These are phyloP conservation scores for Corydoras sp. DNA, from an alignment of 2,113 vertebrate species.

Conservation along the genomic window DNA sequence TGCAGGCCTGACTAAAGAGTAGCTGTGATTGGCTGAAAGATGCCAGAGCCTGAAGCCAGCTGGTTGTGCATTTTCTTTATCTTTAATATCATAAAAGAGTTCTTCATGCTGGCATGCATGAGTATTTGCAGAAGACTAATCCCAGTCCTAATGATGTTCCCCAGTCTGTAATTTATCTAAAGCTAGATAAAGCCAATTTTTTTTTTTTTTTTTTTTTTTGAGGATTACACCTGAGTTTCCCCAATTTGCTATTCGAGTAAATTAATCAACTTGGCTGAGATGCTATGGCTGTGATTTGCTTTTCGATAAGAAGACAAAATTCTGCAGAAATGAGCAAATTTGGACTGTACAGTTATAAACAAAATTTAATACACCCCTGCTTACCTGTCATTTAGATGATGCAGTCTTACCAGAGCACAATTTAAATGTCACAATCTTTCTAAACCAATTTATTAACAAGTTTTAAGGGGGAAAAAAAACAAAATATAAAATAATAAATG, in stretches of 20 bases:
- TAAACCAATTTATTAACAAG: too few species aligned
- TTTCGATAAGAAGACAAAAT: constrained; percentile 20
- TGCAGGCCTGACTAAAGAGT: constrained; percentile 12
- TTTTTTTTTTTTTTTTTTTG: background rate
- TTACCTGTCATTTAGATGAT: too few species aligned
- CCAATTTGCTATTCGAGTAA: constrained; percentile 22
- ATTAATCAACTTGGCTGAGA: constrained; percentile 23
- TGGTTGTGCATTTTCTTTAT: background rate
- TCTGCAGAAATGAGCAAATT: constrained; percentile 25
- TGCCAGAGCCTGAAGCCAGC: constrained; percentile 9
- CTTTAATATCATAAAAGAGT: background rate
- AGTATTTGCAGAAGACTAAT: constrained; percentile 5
- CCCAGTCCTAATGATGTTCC: constrained; percentile 12
- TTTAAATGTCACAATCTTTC: too few species aligned
- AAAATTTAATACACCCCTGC: too few species aligned
- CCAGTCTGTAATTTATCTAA: constrained; percentile 12
- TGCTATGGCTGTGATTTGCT: background rate
- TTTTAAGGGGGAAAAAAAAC: too few species aligned
- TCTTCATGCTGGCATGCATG: constrained; percentile 4
- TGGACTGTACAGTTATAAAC: background rate
- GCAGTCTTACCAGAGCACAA: too few species aligned
- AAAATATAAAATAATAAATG: too few species aligned
- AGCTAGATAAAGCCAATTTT: background rate
- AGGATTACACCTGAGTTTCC: background rate
- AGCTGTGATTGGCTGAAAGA: constrained; percentile 21